Conservation (phyloP, 2,113 vertebrate species). For the Rhea americana region DNA sequence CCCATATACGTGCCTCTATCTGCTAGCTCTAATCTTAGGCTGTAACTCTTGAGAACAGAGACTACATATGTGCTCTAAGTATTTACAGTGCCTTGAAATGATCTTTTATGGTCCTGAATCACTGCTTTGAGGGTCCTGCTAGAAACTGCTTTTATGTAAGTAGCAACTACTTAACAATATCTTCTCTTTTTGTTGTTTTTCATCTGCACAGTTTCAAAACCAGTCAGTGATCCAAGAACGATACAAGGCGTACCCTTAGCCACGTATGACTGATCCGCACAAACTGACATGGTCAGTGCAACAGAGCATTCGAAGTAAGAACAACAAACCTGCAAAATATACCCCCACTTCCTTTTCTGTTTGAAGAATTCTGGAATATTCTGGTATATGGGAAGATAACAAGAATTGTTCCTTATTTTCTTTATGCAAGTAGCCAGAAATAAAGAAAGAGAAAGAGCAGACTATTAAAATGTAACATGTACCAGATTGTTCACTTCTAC, state of each 20-base stretch:
- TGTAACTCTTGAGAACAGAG: neutral
- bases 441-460: neutral
- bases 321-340: neutral
- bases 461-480: neutral
- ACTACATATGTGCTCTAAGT: neutral
- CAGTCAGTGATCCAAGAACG: neutral
- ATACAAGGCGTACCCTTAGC: neutral
- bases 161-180: neutral
- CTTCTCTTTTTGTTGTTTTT: neutral
- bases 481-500: neutral
- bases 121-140: neutral
- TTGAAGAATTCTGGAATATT: neutral
- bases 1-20: neutral
- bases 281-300: neutral
- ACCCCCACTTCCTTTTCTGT: neutral
- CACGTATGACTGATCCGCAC: neutral
- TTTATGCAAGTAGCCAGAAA: neutral
- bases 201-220: neutral
- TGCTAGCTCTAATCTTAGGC: neutral
- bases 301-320: neutral
- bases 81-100: neutral
- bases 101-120: neutral
- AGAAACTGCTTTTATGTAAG: neutral
- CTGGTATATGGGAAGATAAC: neutral
- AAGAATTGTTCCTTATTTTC: neutral